Evolutionary conservation across 2,888 invertebrate species (phyloP).

Genomic region (Pseudococcus jackbeardsleyi): DNA sequence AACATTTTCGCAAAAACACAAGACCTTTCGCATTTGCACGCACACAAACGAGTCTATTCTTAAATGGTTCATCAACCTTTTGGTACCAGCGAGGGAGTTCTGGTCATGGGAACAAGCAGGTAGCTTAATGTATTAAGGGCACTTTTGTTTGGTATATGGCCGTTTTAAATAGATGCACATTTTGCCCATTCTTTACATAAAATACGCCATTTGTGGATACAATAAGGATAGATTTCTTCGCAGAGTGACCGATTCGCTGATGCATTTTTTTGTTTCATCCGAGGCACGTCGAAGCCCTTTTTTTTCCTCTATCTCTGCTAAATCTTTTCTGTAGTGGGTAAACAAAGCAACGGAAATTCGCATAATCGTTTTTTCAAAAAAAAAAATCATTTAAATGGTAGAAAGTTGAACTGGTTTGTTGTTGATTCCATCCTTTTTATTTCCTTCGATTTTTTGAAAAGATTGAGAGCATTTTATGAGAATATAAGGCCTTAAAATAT

Average conservation of each 20-base stretch:
- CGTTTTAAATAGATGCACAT: slow-evolving; percentile 10
- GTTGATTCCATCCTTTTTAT: too few species aligned
- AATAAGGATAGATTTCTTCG: neutral
- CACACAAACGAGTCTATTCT: neutral
- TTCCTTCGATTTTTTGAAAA: neutral
- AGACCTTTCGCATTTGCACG: slow-evolving; percentile 8
- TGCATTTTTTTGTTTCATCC: neutral
- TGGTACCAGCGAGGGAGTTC: slow-evolving; percentile 41
- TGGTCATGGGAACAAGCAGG: slow-evolving; percentile 44
- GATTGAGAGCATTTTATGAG: neutral
- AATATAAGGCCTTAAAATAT: neutral
- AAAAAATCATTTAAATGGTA: neutral
- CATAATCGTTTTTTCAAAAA: slow-evolving; percentile 5
- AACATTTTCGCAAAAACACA: slow-evolving; percentile 39
- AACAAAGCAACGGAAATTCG: slow-evolving; percentile 31
- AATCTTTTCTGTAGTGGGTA: neutral
- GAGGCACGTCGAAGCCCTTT: neutral
- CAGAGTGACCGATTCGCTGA: neutral
- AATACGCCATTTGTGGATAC: neutral
- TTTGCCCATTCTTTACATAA: neutral
- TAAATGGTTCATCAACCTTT: slow-evolving; percentile 52
- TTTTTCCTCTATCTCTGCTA: neutral
- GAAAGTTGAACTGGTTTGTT: neutral
- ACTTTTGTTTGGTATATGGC: slow-evolving; percentile 1
- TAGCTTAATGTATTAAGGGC: neutral